phyloP scores from a whole-genome alignment of 1,140 invertebrate genomes.

The Euborellia annulipes region DNA sequence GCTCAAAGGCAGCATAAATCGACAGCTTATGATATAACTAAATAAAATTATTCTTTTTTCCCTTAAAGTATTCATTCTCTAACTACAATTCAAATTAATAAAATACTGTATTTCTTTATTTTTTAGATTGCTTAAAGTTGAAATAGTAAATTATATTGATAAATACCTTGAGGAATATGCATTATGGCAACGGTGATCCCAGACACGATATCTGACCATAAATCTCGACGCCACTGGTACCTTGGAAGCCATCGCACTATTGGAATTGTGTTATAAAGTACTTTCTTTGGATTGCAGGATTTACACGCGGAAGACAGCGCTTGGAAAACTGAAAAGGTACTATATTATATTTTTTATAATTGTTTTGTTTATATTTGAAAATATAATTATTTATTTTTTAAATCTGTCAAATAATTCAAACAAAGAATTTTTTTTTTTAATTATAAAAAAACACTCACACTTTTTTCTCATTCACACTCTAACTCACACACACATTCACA shows the following conservation, averaged over 20 bases:
- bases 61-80: slow-evolving; percentile 3
- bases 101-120: slow-evolving; percentile 1
- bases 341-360: no score
- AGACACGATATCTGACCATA: slow-evolving; percentile 50
- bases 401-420: no score
- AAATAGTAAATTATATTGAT: background rate
- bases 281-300: slow-evolving; percentile 9
- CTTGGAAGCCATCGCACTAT: slow-evolving; percentile 49
- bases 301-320: no score
- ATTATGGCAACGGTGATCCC: slow-evolving; percentile 82
- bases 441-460: no score
- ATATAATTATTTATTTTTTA: no score
- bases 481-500: no score
- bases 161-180: slow-evolving; percentile 78
- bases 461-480: no score
- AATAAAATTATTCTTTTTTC: background rate
- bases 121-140: background rate
- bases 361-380: no score
- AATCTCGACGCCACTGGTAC: slow-evolving; percentile 45
- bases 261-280: slow-evolving; percentile 34
- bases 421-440: no score
- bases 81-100: slow-evolving; percentile 6
- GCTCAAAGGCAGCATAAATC: background rate
- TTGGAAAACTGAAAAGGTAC: no score
- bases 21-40: background rate